These are phyloP conservation scores for Chondrosia reniformis DNA, from an alignment of 37 sponge, comb jelly and placozoan genomes.

Conservation along the genomic window DNA sequence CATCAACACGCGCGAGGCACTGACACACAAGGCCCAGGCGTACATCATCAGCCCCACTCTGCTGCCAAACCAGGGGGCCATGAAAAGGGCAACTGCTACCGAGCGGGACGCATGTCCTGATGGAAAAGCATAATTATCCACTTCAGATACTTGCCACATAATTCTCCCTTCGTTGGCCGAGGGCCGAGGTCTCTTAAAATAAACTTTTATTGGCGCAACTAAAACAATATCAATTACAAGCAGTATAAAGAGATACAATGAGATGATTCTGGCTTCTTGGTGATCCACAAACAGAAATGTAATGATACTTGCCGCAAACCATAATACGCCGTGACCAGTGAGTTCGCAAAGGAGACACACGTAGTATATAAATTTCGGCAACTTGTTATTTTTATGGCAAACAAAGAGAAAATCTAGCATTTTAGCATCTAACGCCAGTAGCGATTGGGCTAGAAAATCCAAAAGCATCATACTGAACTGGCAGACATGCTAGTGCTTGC, in stretches of 20 bases:
- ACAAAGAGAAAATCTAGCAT: slow-evolving; percentile 11
- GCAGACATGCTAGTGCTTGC: too few relatives aligned
- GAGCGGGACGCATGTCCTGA: slow-evolving; percentile 88
- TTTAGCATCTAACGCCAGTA: neutral
- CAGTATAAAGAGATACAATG: slow-evolving; percentile 37
- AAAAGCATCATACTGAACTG: too few relatives aligned
- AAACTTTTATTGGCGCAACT: slow-evolving; percentile 67
- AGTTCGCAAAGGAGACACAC: slow-evolving; percentile 11
- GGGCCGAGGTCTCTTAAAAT: slow-evolving; percentile 76
- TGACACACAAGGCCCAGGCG: slow-evolving; percentile 69
- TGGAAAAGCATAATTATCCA: slow-evolving; percentile 87
- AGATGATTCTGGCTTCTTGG: neutral
- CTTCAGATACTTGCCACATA: slow-evolving; percentile 47
- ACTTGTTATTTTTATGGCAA: neutral
- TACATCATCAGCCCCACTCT: neutral
- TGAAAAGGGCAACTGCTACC: slow-evolving; percentile 62
- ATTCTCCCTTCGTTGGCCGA: slow-evolving; percentile 56
- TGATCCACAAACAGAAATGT: neutral
- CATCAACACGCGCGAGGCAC: slow-evolving; percentile 59
- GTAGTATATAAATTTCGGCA: neutral
- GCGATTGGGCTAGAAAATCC: too few relatives aligned
- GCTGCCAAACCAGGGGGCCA: slow-evolving; percentile 45
- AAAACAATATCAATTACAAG: slow-evolving; percentile 63
- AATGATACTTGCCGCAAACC: neutral
- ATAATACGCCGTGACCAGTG: slow-evolving; percentile 11